Evolutionary conservation across 2,113 vertebrate species (phyloP).

Genomic region (Antigone vipio): DNA sequence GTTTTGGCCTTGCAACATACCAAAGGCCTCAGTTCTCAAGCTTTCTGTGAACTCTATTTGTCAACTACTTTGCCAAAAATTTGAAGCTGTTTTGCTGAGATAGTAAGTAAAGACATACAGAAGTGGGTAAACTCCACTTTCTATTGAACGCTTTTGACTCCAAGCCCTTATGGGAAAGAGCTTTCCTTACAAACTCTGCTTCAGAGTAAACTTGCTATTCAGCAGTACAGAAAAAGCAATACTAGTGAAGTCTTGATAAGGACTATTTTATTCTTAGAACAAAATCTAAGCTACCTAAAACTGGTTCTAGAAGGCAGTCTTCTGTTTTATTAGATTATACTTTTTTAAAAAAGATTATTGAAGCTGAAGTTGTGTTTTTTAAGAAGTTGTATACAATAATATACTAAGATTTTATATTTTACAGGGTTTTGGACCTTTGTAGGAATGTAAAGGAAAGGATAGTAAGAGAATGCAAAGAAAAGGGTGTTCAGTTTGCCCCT

Average conservation of each 20-base stretch:
- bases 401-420: neutral
- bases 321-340: neutral
- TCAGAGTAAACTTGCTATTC: neutral
- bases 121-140: neutral
- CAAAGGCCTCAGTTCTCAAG: neutral
- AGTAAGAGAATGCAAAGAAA: conserved; percentile 92
- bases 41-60: neutral
- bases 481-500: conserved; percentile 92
- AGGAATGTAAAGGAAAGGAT: conserved; percentile 96
- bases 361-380: neutral
- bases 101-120: neutral
- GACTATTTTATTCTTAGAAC: neutral
- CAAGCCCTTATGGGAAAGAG: neutral
- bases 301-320: neutral
- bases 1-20: neutral
- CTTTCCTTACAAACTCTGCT: neutral
- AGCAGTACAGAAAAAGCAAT: neutral
- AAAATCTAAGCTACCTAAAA: neutral
- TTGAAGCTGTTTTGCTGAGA: neutral
- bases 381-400: neutral
- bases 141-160: neutral
- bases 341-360: neutral
- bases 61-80: neutral
- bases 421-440: conserved; percentile 94
- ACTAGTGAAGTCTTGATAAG: neutral